Evolutionary conservation across 2,113 vertebrate genomes (phyloP), one percentile per base, ranked within the genome.

Genomic region (Spilogale gracilis): DNA sequence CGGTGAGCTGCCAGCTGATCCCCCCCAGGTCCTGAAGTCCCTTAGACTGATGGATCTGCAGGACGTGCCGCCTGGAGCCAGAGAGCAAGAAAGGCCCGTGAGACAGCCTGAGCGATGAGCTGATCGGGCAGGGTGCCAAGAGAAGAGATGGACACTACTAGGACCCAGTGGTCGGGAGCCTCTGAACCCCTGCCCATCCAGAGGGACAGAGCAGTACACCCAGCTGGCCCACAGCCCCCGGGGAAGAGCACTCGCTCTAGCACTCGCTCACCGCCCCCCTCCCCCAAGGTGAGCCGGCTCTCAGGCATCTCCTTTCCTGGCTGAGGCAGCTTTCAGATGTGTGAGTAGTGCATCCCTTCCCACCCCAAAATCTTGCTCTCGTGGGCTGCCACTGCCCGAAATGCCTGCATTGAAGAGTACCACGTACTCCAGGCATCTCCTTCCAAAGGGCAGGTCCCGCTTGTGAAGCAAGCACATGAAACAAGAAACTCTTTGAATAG

Each of bases 11-110:
- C 99, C 99, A 99, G 98, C 99, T 99, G 83, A 99, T 98, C 23
- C 99, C 98, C 9, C 99, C 99, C 97, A 99, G 98, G 90, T 99
- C 99, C 84, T 99, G 99, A 97, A 99, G 99, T 73, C 99, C 99
- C 8, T 99, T 95, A 0, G 99, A 99, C 86, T 97, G 99, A 96
- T 99, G 99, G 93, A 99, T 99, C 98, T 99, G 99, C 84, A 99
- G 98, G 94, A 99, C 99, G 4, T 99, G 99, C 73, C 99, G 99
- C 91, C 99, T 99, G 98, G 84, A 95, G 95, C 14, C 38, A 91
- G 82, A 52, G 27, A 92, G 56, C 95, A 69, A 82, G 61, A 93
- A 74, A 95, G 27, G 32, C 83, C 69, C 8, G 0, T 78, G 80
- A 91, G 43, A 63, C 5, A 56, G 48, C n/a, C 83, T 61, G n/a